Conservation (phyloP, 2,888 invertebrate genomes). For the Notocelia uddmanniana region DNA sequence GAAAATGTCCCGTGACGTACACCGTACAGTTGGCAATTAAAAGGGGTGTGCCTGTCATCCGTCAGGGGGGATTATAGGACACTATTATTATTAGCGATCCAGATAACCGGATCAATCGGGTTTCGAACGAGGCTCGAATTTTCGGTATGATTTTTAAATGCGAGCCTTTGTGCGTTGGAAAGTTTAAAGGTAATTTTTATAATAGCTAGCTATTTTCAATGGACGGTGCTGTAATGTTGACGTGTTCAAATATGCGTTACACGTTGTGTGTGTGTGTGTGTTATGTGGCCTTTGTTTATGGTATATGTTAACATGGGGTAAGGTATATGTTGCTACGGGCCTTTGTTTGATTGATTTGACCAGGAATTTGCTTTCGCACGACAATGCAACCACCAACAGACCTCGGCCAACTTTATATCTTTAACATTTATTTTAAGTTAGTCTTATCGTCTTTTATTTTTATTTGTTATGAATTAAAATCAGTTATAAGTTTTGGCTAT, state of each 20-base stretch:
- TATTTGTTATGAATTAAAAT: too few species aligned
- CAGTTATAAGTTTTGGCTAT: too few species aligned
- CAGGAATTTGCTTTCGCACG: too few species aligned
- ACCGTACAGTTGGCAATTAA: slow-evolving; percentile 80
- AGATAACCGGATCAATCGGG: slow-evolving; percentile 78
- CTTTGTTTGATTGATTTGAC: too few species aligned
- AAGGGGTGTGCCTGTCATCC: slow-evolving; percentile 82
- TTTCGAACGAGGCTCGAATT: slow-evolving; percentile 66
- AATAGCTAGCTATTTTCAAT: slow-evolving; percentile 3
- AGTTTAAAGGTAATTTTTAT: not conserved
- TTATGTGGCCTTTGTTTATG: too few species aligned
- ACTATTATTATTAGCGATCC: slow-evolving; percentile 80
- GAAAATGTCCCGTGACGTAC: slow-evolving; percentile 77
- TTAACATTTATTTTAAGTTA: too few species aligned
- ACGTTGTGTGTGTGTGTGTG: too few species aligned
- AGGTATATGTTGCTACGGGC: too few species aligned
- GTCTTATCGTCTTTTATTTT: too few species aligned
- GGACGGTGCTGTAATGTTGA: not conserved
- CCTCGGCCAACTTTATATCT: too few species aligned
- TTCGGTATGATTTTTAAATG: slow-evolving; percentile 44
- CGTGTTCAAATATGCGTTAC: not conserved
- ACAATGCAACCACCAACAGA: too few species aligned
- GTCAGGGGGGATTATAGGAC: slow-evolving; percentile 77
- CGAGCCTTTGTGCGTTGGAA: slow-evolving; percentile 16
- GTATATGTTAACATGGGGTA: too few species aligned